A percentile compares a stretch with the other conserved stretches of the same genome.
Evolutionary conservation across 2,888 invertebrate genomes (phyloP).

Genomic region (Panzeria rudis): DNA sequence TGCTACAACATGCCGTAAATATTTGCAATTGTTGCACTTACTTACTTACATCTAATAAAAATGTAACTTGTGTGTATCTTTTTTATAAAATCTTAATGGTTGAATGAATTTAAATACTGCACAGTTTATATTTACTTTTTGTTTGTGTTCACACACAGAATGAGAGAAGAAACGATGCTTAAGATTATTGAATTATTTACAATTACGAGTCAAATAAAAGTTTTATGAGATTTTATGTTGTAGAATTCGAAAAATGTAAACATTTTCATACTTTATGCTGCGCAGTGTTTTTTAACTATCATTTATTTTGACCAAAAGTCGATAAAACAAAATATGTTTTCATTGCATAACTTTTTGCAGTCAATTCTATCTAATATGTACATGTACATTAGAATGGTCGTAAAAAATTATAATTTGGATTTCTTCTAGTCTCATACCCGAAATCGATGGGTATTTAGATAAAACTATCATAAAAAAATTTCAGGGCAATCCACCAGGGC

Average conservation of each 20-base stretch:
- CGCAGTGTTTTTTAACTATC: too few relatives aligned
- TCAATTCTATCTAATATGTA: too few relatives aligned
- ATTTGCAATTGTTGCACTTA: conserved; percentile 50
- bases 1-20: conserved; percentile 58
- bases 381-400: too few relatives aligned
- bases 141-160: background rate
- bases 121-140: conserved; percentile 2
- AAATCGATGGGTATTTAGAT: too few relatives aligned
- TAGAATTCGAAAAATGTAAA: conserved; percentile 17
- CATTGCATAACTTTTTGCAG: too few relatives aligned
- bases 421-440: too few relatives aligned
- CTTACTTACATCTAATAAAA: conserved; percentile 46
- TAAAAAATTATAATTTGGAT: too few relatives aligned
- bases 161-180: background rate
- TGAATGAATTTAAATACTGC: conserved; percentile 59
- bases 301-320: too few relatives aligned
- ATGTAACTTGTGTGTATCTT: background rate
- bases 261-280: background rate
- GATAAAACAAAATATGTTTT: too few relatives aligned
- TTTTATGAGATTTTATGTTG: background rate
- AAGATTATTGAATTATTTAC: conserved; percentile 40
- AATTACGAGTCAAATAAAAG: background rate
- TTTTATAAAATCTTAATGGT: conserved; percentile 54
- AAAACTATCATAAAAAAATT: too few relatives aligned
- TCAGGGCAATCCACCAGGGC: too few relatives aligned